Conservation (phyloP, 2,888 invertebrate species). For the Metacarcinus magister region DNA sequence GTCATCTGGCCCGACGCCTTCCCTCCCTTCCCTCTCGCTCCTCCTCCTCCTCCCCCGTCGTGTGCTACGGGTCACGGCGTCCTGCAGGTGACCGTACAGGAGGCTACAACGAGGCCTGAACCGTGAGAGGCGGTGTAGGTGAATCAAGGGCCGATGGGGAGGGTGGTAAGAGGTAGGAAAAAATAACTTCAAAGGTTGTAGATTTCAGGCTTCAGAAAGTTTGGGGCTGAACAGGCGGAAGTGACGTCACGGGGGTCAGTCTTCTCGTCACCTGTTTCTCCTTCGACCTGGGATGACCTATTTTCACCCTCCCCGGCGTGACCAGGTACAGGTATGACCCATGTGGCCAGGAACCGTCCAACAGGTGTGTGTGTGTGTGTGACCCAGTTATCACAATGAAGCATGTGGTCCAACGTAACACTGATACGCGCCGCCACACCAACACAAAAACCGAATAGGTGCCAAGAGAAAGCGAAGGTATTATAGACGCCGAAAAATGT, state of each 20-base stretch:
- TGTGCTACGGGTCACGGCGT: not conserved
- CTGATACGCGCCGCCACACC: not conserved
- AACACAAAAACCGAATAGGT: too few species aligned
- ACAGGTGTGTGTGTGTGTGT: not conserved
- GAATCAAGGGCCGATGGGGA: not conserved
- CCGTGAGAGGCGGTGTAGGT: not conserved
- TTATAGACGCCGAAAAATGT: too few species aligned
- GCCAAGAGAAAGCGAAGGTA: too few species aligned
- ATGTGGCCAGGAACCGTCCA: not conserved
- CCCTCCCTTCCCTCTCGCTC: not conserved
- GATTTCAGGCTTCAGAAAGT: not conserved
- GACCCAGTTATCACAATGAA: conserved; percentile 13
- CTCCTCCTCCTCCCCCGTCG: not conserved
- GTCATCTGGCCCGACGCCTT: conserved; percentile 58
- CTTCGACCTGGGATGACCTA: not conserved
- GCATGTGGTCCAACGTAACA: not conserved
- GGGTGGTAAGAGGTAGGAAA: not conserved
- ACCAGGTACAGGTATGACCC: not conserved
- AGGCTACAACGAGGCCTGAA: not conserved
- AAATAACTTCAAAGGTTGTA: not conserved
- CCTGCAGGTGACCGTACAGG: not conserved
- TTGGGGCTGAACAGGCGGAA: not conserved
- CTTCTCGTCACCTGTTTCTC: not conserved
- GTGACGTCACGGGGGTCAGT: not conserved
- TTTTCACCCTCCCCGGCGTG: not conserved